These are phyloP conservation scores for Carettochelys insculpta DNA, from an alignment of 2,113 vertebrate genomes.

Conservation along the genomic window DNA sequence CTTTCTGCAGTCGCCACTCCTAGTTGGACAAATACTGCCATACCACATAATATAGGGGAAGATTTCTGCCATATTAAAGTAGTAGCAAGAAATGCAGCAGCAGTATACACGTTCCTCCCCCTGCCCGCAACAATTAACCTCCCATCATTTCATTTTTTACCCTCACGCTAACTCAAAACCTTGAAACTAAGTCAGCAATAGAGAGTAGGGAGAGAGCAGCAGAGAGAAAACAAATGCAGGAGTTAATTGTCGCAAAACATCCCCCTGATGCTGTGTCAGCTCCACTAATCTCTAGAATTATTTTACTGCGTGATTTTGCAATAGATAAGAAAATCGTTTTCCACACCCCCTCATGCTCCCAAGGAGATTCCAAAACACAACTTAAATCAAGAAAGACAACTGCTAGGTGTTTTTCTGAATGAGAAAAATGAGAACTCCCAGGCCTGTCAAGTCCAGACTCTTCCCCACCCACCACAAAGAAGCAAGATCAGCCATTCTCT, in stretches of 20 bases:
- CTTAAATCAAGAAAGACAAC: background rate
- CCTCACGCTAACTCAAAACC: background rate
- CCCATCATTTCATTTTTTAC: background rate
- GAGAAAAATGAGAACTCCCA: background rate
- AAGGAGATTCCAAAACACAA: background rate
- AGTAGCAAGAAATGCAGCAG: background rate
- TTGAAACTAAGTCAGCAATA: background rate
- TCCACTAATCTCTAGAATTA: accelerated
- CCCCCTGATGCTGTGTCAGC: background rate
- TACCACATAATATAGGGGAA: background rate
- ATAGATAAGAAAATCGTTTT: background rate
- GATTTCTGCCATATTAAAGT: background rate
- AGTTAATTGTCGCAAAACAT: background rate
- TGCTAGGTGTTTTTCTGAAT: background rate
- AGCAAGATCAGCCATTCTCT: background rate
- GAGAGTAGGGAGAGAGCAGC: background rate
- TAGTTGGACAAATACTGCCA: background rate
- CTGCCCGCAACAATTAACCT: background rate
- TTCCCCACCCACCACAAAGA: no score
- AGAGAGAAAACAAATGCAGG: background rate
- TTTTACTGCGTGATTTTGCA: background rate
- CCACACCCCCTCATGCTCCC: background rate
- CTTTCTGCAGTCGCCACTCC: background rate
- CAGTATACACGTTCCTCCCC: background rate
- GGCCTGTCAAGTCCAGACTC: background rate